Percentiles rank a stretch among this genome's conserved stretches.
These are phyloP conservation scores for Equus przewalskii DNA, from an alignment of 2,113 vertebrate genomes.

Conservation along the genomic window DNA sequence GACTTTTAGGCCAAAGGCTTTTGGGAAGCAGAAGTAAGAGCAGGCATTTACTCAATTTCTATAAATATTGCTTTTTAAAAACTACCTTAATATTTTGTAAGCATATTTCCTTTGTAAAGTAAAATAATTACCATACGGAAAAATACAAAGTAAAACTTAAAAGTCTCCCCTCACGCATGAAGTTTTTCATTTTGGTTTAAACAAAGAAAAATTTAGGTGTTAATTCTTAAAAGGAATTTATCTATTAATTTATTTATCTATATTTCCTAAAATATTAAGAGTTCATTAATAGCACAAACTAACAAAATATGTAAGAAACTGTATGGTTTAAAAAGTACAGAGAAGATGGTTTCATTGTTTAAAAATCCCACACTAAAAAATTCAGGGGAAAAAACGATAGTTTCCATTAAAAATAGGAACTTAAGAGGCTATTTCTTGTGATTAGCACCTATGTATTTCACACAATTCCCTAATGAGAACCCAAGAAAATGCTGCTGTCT, in stretches of 20 bases:
- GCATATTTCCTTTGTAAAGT: neutral
- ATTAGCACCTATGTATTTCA: conserved; percentile 16
- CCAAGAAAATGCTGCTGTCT: neutral
- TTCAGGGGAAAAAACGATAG: neutral
- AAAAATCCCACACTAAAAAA: neutral
- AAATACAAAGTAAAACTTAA: conserved; percentile 28
- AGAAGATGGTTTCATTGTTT: neutral
- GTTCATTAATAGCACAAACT: neutral
- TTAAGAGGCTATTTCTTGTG: neutral
- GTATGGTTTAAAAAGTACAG: conserved; percentile 12
- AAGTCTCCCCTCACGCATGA: neutral
- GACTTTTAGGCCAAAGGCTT: neutral
- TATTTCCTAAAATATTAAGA: conserved; percentile 29
- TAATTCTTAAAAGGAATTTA: conserved; percentile 40
- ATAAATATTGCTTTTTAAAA: neutral
- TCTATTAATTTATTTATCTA: too few relatives aligned
- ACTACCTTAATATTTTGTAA: neutral
- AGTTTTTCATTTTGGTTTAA: conserved; percentile 37
- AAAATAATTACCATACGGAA: neutral
- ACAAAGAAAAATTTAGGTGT: conserved; percentile 9
- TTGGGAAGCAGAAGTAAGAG: neutral
- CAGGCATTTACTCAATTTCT: neutral
- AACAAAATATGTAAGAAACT: neutral
- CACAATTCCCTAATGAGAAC: neutral
- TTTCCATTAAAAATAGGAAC: neutral